Evolutionary conservation across 2,797 vertebrate species (phyloP).

Genomic region (Ciconia nigra): DNA sequence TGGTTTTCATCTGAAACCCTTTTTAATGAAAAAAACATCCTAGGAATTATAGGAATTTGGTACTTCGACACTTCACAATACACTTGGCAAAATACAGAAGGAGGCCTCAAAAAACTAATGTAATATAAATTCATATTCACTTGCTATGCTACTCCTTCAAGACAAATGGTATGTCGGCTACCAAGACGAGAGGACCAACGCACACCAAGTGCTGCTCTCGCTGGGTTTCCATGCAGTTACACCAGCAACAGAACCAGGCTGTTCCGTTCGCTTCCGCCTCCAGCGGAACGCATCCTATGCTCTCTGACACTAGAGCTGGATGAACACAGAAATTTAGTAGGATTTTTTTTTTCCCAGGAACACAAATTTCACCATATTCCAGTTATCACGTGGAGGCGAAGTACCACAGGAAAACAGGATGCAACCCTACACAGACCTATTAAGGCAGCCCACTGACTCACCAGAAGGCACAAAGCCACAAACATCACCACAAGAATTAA

Average conservation of each 20-base stretch:
- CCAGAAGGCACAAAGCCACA: neutral
- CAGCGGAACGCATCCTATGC: neutral
- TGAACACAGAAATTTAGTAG: accelerated
- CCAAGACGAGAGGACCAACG: accelerated
- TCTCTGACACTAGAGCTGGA: neutral
- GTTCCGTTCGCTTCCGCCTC: accelerated
- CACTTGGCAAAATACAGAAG: neutral
- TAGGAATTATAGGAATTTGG: neutral
- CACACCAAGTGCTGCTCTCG: neutral
- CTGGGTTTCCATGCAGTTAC: neutral
- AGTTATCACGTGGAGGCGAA: accelerated
- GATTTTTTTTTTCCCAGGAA: neutral
- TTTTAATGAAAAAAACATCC: neutral
- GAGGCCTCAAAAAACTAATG: accelerated
- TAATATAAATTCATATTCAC: neutral
- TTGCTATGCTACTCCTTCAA: neutral
- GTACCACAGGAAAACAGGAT: neutral
- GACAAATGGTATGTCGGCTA: accelerated
- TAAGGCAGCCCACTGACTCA: neutral
- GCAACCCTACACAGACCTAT: neutral
- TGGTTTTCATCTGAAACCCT: neutral
- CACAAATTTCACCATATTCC: neutral
- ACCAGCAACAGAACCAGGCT: accelerated
- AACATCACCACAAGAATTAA: neutral
- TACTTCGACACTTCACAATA: neutral